Evolutionary conservation across 1,140 invertebrate genomes (phyloP).

Genomic region (Pinna nobilis): DNA sequence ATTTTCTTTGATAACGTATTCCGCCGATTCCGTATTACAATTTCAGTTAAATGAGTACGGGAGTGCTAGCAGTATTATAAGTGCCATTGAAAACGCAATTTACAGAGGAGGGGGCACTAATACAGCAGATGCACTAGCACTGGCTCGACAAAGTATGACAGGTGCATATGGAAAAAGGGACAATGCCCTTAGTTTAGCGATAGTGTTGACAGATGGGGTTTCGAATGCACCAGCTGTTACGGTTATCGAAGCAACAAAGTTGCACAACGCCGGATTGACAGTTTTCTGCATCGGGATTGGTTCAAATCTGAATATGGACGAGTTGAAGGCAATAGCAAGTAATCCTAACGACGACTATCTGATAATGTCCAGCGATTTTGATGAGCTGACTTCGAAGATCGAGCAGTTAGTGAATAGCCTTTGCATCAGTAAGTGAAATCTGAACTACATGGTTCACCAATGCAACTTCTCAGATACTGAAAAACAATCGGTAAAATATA

Average conservation of each 20-base stretch:
- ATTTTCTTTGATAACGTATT: too few species aligned
- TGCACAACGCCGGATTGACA: not conserved
- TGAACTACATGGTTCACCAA: too few species aligned
- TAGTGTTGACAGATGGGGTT: not conserved
- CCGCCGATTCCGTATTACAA: too few species aligned
- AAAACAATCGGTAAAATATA: too few species aligned
- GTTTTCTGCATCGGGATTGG: constrained; percentile 8
- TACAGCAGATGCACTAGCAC: not conserved
- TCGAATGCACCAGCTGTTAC: not conserved
- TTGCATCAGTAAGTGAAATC: constrained; percentile 3
- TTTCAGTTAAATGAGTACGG: too few species aligned
- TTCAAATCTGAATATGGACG: not conserved
- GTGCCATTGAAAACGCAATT: not conserved
- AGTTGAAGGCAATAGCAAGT: constrained; percentile 2
- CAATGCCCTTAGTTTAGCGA: constrained; percentile 6
- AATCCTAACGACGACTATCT: constrained; percentile 2
- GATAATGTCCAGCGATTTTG: not conserved
- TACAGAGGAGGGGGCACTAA: not conserved
- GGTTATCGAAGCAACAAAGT: not conserved
- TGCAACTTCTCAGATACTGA: too few species aligned
- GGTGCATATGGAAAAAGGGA: not conserved
- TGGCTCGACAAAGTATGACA: not conserved
- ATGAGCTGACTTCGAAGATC: not conserved
- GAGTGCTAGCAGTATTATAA: too few species aligned
- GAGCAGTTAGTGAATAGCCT: not conserved